Evolutionary conservation across 2,113 vertebrate species (phyloP).

Genomic region (Pachypanchax playfairii): DNA sequence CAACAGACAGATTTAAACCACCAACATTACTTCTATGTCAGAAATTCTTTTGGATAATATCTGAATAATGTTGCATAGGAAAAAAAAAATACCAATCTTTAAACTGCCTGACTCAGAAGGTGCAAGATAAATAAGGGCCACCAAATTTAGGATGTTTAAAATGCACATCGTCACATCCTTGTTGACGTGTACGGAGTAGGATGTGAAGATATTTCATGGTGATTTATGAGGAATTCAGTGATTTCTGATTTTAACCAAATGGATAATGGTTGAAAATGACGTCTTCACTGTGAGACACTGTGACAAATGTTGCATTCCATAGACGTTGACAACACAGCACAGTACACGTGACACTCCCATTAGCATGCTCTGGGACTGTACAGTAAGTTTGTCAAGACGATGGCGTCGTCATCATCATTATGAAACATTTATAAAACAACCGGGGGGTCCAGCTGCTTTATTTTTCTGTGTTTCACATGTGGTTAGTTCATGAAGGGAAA

Average conservation of each 20-base stretch:
- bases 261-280: constrained; percentile 51
- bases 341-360: constrained; percentile 74
- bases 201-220: constrained; percentile 23
- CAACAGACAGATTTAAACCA: no score
- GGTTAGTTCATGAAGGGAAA: constrained; percentile 48
- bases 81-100: neutral
- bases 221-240: constrained; percentile 19
- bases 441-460: constrained; percentile 46
- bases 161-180: constrained; percentile 29
- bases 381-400: constrained; percentile 65
- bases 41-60: no score
- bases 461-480: constrained; percentile 36
- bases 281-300: constrained; percentile 66
- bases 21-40: no score
- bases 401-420: constrained; percentile 46
- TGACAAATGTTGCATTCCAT: constrained; percentile 78
- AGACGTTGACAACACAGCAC: constrained; percentile 77
- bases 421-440: constrained; percentile 47
- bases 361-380: constrained; percentile 77
- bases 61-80: no score
- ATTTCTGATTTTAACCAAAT: constrained; percentile 45
- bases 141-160: constrained; percentile 28
- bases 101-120: constrained; percentile 1
- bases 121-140: constrained; percentile 66
- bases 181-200: constrained; percentile 28